phyloP scores from a whole-genome alignment of 2,888 invertebrate genomes.

The Xestia sexstrigata region DNA sequence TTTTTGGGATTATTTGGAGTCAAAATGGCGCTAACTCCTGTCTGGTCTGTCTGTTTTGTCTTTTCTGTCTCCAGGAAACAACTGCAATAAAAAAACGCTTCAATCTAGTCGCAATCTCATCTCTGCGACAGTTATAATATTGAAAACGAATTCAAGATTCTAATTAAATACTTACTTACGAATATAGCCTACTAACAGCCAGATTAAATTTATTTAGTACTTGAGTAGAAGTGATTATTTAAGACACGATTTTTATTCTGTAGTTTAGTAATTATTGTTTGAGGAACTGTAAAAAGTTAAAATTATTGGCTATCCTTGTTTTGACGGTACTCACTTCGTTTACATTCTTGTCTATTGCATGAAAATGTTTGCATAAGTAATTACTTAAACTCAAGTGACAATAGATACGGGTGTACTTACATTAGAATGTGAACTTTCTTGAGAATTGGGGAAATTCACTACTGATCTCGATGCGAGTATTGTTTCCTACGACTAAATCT shows the following conservation, averaged over 20 bases:
- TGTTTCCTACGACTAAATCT: neutral
- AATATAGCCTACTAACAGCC: neutral
- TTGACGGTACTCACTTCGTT: too few relatives aligned
- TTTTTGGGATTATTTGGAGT: conserved; percentile 3
- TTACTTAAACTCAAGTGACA: too few relatives aligned
- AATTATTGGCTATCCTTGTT: too few relatives aligned
- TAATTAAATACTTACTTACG: neutral
- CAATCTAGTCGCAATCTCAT: neutral
- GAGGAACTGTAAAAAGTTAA: too few relatives aligned
- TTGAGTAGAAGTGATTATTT: too few relatives aligned
- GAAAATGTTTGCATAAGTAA: too few relatives aligned
- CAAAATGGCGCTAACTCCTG: neutral
- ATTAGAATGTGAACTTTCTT: neutral
- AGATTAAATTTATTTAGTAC: neutral
- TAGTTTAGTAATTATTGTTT: too few relatives aligned
- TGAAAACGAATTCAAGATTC: neutral
- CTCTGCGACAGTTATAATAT: neutral
- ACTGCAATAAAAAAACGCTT: neutral
- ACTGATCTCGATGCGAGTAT: neutral
- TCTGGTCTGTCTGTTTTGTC: neutral
- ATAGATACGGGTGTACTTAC: too few relatives aligned
- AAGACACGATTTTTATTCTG: too few relatives aligned
- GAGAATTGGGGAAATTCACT: neutral
- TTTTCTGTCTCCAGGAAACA: rapidly evolving
- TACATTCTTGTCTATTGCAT: too few relatives aligned